Evolutionary conservation across 2,797 vertebrate genomes (phyloP), one percentile per base, ranked within the genome.

Genomic region (Peromyscus melanophrys): DNA sequence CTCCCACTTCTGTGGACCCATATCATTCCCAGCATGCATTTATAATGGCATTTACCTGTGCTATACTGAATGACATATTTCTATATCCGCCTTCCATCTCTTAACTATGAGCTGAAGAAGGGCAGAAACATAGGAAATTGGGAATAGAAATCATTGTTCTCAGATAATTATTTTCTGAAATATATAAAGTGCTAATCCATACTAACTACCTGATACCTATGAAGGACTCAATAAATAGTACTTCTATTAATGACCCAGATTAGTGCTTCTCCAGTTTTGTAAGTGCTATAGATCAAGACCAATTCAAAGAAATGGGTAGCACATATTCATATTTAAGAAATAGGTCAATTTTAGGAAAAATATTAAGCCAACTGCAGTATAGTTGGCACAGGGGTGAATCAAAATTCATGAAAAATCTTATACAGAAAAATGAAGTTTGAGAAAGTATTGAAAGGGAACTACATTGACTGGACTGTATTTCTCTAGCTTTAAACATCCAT

Each of bases 301-400:
- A 82, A 11, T 90, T 96, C 92, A 96, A 92, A 96, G 40, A 69
- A 97, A 97, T 37, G 25, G 55, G 37, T 14, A 92, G 7, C 6
- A 67, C 57, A 77, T 88, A 95, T 55, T 77, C 93, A 73, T 49
- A 71, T 67, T 93, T 96, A 63, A 43, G 77, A 95, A 91, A 29
- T 57, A 73, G n/a, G 34, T 82, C 71, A 95, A 86, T 78, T 93
- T 80, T 82, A 85, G 93, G 63, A 95, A 97, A 95, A 96, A n/a
- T 49, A 89, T 84, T 78, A 92, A 71, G 12, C 85, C 86, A 89
- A 52, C 67, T 89, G 46, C 43, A 85, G 40, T 94, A 12, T 29
- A 85, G 14, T 59, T 90, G 34, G n/a, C 83, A 9, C 81, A 87
- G 0, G 0, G 0, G 43, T 89, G 85, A 83, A 57, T 17, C 31